Conservation (phyloP, 2,888 invertebrate genomes). For the Urechis unicinctus region DNA sequence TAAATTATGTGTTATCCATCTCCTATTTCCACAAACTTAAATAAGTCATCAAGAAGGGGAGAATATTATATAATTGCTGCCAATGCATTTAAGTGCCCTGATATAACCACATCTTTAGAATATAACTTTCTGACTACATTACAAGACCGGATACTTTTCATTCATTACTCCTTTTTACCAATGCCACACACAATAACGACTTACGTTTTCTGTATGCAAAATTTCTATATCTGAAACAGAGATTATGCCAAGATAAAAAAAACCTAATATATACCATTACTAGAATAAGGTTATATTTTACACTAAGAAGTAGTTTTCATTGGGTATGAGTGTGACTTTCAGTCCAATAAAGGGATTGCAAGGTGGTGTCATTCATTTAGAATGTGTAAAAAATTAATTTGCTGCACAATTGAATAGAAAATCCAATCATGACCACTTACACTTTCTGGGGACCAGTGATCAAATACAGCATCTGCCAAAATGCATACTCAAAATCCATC, state of each 20-base stretch:
- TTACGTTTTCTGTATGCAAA: constrained; percentile 96
- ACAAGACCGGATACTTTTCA: too few species aligned
- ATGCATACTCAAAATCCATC: constrained; percentile 99
- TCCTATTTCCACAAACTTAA: not conserved
- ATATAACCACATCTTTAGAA: too few species aligned
- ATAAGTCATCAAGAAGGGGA: not conserved
- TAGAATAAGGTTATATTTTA: not conserved
- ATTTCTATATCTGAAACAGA: constrained; percentile 65
- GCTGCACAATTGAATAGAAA: too few species aligned
- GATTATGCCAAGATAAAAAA: not conserved
- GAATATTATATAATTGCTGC: not conserved
- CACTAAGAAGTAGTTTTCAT: too few species aligned
- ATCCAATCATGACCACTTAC: constrained; percentile 28
- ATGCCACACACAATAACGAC: too few species aligned
- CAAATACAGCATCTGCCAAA: constrained; percentile 98
- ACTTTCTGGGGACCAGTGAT: constrained; percentile 93
- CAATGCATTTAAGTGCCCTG: not conserved
- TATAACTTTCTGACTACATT: too few species aligned
- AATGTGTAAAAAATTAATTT: too few species aligned
- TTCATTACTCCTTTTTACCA: too few species aligned
- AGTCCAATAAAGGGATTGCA: too few species aligned
- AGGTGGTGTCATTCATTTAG: too few species aligned
- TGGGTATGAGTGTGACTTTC: too few species aligned
- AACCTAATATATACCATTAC: not conserved
- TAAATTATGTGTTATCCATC: not conserved